Conservation (phyloP, 2,113 vertebrate genomes). For the Tapirus terrestris region DNA sequence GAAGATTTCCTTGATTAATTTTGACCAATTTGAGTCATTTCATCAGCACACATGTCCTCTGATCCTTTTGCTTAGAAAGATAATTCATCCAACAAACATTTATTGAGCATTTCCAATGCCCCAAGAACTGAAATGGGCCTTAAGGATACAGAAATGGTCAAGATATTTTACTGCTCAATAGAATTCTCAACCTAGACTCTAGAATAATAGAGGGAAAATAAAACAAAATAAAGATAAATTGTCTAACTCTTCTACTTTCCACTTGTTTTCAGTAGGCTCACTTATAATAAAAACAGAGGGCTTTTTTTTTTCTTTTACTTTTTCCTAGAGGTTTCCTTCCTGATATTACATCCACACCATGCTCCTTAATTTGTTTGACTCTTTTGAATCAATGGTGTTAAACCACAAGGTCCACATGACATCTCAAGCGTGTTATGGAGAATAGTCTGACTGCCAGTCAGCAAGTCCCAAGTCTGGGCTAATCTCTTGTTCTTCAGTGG, state of each 20-base stretch:
- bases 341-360: background rate
- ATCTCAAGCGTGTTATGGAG: background rate
- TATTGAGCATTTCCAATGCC: background rate
- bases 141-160: background rate
- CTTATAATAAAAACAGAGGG: background rate
- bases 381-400: slow-evolving; percentile 44
- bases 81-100: background rate
- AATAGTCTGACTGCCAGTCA: background rate
- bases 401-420: background rate
- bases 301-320: background rate
- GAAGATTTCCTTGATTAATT: background rate
- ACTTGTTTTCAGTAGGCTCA: background rate
- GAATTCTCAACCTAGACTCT: background rate
- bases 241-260: background rate
- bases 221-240: background rate
- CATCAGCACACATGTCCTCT: background rate
- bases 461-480: background rate
- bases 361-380: slow-evolving; percentile 43
- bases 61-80: background rate
- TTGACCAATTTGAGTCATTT: background rate
- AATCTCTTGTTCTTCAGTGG: background rate
- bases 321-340: background rate
- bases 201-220: background rate
- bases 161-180: background rate
- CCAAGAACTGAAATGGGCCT: background rate